Conservation (phyloP, 2,888 invertebrate genomes). For the Miltochrista miniata region DNA sequence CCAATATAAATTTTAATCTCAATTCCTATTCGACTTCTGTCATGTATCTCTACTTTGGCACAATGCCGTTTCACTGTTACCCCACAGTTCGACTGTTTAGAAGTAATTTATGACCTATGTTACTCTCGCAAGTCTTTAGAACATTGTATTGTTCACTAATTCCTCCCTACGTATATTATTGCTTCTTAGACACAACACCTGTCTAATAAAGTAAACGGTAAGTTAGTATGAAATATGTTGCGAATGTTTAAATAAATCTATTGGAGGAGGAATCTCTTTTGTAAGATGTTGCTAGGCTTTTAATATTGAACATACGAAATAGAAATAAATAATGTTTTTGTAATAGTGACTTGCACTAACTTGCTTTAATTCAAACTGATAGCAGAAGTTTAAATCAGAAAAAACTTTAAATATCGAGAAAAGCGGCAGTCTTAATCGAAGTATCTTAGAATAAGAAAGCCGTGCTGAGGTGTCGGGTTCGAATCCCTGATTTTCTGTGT, state of each 20-base stretch:
- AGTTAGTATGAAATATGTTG: no score
- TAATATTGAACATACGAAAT: slow-evolving; percentile 55
- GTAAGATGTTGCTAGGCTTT: no score
- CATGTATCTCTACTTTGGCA: slow-evolving; percentile 10
- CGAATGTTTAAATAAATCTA: no score
- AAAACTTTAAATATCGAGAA: not conserved
- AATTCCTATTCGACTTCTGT: slow-evolving; percentile 1
- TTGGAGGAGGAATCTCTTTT: no score
- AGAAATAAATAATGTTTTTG: slow-evolving; percentile 63
- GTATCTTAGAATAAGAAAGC: no score
- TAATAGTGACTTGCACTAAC: slow-evolving; percentile 62
- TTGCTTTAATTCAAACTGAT: not conserved
- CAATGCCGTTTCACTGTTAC: slow-evolving; percentile 62
- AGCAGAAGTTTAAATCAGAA: slow-evolving; percentile 18
- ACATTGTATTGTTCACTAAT: slow-evolving; percentile 23
- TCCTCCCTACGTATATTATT: slow-evolving; percentile 6
- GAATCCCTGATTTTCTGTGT: no score
- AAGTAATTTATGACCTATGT: slow-evolving; percentile 48
- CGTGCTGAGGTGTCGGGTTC: no score
- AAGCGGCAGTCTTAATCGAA: no score
- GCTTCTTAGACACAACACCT: not conserved
- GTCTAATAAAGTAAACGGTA: no score
- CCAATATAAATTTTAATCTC: no score
- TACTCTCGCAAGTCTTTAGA: slow-evolving; percentile 28
- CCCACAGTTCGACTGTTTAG: slow-evolving; percentile 44